Evolutionary conservation across 1,140 invertebrate genomes (phyloP), one percentile per base, ranked within the genome.

Genomic region (Maniola jurtina): DNA sequence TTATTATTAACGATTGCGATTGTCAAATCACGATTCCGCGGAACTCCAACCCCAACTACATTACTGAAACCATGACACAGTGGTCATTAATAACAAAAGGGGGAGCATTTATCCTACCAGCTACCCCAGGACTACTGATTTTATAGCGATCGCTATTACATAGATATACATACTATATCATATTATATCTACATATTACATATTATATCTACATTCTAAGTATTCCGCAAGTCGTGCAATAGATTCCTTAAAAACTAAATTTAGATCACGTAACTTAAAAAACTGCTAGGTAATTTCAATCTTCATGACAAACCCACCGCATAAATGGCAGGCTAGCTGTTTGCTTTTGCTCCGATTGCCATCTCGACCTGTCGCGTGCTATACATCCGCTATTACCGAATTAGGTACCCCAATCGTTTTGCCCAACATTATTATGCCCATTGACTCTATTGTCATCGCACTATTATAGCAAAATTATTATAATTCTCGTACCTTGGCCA

Each of bases 41-140:
- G 13, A 9, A 45, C 13, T 45, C 10, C 42, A 11, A 11, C 42
- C 42, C 42, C 48, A 5, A 52, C 14, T 52, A 6, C 75, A 76
- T 71, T 70, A 25, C 25, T 25, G 25, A 25, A 25, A 71, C 73
- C 71, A 73, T 74, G 76, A 77, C 78, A 71, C 75, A 71, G 70
- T 63, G 68, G 66, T 74, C 73, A 68, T 79, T 77, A 79, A 79
- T 75, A 74, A 38, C 42, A 45, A 47, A 54, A 67, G 15, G 61
- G 63, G 58, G 64, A 60, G 14, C 10, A 58, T 50, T 58, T 14
- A 47, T 47, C 38, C 35, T 45, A 11, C 42, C 42, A 45, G 9
- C 13, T 45, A 45, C 42, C 42, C 7, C 42, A 7, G 16, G 15
- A 2, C 9, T 5, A 10, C 40, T 42, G 40, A 42, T 42, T 52